Conservation (phyloP, 2,888 invertebrate species). For the Polydrusus tereticollis region DNA sequence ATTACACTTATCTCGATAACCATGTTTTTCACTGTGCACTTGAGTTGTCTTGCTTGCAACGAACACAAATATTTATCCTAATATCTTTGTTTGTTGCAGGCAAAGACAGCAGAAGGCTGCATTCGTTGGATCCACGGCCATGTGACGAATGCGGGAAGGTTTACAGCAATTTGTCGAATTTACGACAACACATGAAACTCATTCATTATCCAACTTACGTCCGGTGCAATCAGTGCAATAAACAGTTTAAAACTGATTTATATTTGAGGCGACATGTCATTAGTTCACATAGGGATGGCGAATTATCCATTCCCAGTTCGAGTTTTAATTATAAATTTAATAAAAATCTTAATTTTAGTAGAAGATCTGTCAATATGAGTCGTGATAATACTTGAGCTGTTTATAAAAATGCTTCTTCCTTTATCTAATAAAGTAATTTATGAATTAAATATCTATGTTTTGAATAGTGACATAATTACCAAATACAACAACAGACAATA, state of each 20-base stretch:
- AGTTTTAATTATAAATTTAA: neutral
- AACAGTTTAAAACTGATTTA: conserved; percentile 75
- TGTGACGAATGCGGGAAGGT: conserved; percentile 76
- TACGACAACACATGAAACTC: conserved; percentile 76
- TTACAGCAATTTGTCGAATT: conserved; percentile 76
- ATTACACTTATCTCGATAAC: too few species aligned
- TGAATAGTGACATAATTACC: too few species aligned
- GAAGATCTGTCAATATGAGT: neutral
- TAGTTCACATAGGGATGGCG: conserved; percentile 68
- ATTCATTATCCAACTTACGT: conserved; percentile 76
- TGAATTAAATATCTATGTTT: neutral
- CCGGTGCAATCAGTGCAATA: conserved; percentile 73
- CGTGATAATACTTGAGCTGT: conserved; percentile 1
- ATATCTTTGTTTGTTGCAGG: conserved; percentile 61
- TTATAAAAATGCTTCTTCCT: neutral
- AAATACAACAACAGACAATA: too few species aligned
- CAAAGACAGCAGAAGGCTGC: conserved; percentile 67
- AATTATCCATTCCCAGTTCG: neutral
- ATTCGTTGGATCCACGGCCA: conserved; percentile 70
- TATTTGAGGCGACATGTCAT: conserved; percentile 74
- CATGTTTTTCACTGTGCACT: neutral
- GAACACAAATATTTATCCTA: conserved; percentile 50
- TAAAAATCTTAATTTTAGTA: conserved; percentile 9
- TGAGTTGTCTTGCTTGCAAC: conserved; percentile 62
- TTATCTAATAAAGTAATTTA: neutral